Base-by-base conservation (phyloP, 23 tunicate species). In the Styela clava region DNA sequence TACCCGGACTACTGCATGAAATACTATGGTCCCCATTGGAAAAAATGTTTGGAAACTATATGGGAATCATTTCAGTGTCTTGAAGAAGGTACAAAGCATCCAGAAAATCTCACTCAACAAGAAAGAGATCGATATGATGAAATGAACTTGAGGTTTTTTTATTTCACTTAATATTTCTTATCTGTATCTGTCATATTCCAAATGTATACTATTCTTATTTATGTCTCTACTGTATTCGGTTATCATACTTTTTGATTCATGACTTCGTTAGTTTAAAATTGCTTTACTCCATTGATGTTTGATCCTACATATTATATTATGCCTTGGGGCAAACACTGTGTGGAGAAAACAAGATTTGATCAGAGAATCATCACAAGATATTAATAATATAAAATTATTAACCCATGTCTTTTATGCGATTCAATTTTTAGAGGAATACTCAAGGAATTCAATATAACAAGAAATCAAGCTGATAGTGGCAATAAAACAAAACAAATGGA, bases 21-120 rank as follows among this genome's bases (percentile, higher is more conserved):
- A 31, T 72, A 72, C 37, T 79, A 67, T 65, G 84, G 84, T 0
- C 74, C 31, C 16, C 84, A 79, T 27, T 19, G 74, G 19, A 22
- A 22, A 21, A 71, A 65, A 62, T 79, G 84, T 79, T 34, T 79
- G 27, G 70, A 27, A 65, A 79, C 84, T 7, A 67, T 79, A 0
- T 79, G 84, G 84, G 28, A 26, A 3, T 34, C 29, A 35, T 52
- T 34, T 32, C 29, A 16, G 7, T 65, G 70, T 65, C 30, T 65
- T 7, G 16, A 7, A 3, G 31, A 65, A 24, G 70, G 70, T 7
- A 7, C 9, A 3, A 27, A 24, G 16, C 70, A 65, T 27, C 70
- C 70, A 9, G 7, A 7, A 5, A 65, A 65, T 5, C 9, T 65
- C 16, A 5, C 29, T 18, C 9, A 24, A 3, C 16, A 24, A 3